Percentiles rank a stretch among this genome's conserved stretches.
Conservation (phyloP, 2,797 vertebrate species). For the Podargus strigoides region DNA sequence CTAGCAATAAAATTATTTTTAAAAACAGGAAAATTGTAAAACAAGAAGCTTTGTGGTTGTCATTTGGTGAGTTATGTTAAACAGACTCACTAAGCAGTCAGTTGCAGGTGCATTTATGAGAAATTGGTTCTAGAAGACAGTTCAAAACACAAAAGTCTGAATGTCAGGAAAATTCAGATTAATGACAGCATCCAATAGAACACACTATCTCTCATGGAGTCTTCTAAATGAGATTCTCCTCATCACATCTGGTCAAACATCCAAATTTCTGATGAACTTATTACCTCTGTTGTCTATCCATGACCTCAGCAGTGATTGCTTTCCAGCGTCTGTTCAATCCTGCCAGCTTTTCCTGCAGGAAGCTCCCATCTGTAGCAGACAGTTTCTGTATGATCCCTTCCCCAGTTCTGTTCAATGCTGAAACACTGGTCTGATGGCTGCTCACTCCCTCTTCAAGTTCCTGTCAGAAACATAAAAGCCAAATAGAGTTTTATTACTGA, state of each 20-base stretch:
- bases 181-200: background rate
- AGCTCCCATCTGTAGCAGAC: conserved; percentile 80
- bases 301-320: conserved; percentile 71
- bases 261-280: background rate
- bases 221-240: background rate
- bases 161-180: background rate
- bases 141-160: background rate
- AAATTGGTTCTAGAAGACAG: background rate
- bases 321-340: conserved; percentile 83
- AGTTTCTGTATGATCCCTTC: conserved; percentile 86
- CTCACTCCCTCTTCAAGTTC: conserved; percentile 87
- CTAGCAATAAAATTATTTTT: background rate
- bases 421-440: conserved; percentile 81
- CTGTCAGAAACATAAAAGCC: conserved; percentile 69
- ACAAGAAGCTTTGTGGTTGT: background rate
- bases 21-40: background rate
- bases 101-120: background rate
- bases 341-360: conserved; percentile 87
- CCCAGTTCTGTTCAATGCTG: conserved; percentile 78
- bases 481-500: background rate
- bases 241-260: background rate
- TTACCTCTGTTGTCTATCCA: conserved; percentile 86
- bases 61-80: background rate
- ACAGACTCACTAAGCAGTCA: background rate
- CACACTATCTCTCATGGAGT: background rate